A percentile compares a stretch with the other conserved stretches of the same genome.
These are phyloP conservation scores for Sweltsa coloradensis DNA, from an alignment of 1,140 invertebrate species.

Conservation along the genomic window DNA sequence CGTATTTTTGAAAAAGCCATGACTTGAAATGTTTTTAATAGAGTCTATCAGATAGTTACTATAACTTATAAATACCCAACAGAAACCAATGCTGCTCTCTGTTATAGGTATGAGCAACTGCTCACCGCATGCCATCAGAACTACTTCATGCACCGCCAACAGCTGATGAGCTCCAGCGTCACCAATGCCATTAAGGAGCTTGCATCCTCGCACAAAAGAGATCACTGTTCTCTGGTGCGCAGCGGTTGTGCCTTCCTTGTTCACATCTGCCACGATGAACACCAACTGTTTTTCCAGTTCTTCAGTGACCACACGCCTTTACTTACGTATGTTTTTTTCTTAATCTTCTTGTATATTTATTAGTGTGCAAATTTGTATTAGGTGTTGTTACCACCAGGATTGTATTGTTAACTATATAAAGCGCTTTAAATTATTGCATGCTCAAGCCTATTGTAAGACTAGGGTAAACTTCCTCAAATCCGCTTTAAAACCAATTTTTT, in stretches of 20 bases:
- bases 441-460: too few species aligned
- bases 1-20: neutral
- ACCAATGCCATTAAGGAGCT: constrained; percentile 60
- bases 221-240: constrained; percentile 79
- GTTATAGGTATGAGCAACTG: constrained; percentile 54
- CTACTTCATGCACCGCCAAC: constrained; percentile 66
- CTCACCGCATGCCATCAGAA: constrained; percentile 73
- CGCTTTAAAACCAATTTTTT: too few species aligned
- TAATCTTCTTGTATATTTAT: neutral
- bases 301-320: constrained; percentile 53
- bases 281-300: constrained; percentile 80
- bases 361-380: too few species aligned
- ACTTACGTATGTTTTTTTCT: constrained; percentile 45
- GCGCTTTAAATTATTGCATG: neutral
- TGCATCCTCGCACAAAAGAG: constrained; percentile 53
- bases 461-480: too few species aligned
- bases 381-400: too few species aligned
- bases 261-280: constrained; percentile 86
- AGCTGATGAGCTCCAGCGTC: constrained; percentile 63
- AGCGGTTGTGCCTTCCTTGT: constrained; percentile 80
- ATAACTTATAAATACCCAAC: too few species aligned
- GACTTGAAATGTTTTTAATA: too few species aligned
- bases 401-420: constrained; percentile 2
- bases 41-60: neutral
- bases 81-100: too few species aligned